A percentile compares a stretch with the other conserved stretches of the same genome.
Evolutionary conservation across 2,113 vertebrate genomes (phyloP).

Genomic region (Ciconia maguari): DNA sequence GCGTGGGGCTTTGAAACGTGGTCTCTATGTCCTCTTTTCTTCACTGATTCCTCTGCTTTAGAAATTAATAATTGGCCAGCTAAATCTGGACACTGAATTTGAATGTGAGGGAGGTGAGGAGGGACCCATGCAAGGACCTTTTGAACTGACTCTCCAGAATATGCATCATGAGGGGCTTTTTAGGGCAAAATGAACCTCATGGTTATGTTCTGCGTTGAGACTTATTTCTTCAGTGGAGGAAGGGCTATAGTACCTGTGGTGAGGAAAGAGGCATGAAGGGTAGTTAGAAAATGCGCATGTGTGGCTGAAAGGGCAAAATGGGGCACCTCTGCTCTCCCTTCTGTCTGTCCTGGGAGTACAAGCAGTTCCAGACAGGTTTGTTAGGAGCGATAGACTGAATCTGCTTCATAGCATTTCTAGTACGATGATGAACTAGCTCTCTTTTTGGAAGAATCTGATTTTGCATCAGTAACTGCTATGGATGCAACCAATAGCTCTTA

Average conservation of each 20-base stretch:
- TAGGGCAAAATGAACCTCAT: not conserved
- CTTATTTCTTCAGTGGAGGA: not conserved
- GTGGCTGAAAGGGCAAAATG: not conserved
- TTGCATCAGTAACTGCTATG: not conserved
- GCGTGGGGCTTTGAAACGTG: not conserved
- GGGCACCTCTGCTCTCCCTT: not conserved
- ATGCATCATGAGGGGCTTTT: not conserved
- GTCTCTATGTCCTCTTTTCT: not conserved
- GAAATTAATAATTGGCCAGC: not conserved
- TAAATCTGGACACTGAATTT: not conserved
- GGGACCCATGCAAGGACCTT: not conserved
- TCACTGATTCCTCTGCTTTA: not conserved
- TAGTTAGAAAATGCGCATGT: fast-evolving
- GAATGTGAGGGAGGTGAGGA: not conserved
- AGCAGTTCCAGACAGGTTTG: not conserved
- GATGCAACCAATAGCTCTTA: not conserved
- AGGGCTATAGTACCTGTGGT: not conserved
- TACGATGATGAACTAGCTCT: not conserved
- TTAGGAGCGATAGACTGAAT: not conserved
- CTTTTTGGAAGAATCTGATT: not conserved
- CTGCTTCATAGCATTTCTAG: not conserved
- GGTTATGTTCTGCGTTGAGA: not conserved
- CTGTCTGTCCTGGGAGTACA: not conserved
- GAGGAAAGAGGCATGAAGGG: not conserved
- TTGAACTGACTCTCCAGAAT: not conserved